phyloP scores from a whole-genome alignment of 2,888 invertebrate genomes.

The Lasioglossum zephyrum region DNA sequence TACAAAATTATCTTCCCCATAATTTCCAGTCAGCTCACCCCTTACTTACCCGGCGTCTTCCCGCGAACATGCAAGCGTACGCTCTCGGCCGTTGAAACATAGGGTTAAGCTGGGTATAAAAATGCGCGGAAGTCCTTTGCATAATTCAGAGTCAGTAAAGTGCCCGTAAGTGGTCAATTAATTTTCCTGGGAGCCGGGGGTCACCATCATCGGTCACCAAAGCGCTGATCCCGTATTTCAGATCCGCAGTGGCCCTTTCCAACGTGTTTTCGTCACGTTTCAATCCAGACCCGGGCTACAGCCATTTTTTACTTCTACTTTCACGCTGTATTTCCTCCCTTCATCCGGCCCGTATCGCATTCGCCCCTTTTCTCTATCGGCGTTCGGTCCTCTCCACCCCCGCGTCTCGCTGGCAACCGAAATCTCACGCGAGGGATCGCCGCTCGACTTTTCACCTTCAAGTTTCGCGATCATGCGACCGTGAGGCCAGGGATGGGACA shows the following conservation, averaged over 20 bases:
- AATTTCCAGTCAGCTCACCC: neutral
- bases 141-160: conserved; percentile 14
- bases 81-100: neutral
- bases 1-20: conserved; percentile 8
- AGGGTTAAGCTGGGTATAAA: neutral
- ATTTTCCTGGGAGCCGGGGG: neutral
- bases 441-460: conserved; percentile 68
- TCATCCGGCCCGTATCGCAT: neutral
- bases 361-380: conserved; percentile 23
- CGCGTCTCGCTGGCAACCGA: conserved; percentile 48
- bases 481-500: neutral
- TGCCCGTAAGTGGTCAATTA: conserved; percentile 11
- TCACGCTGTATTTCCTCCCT: conserved; percentile 1
- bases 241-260: neutral
- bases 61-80: conserved; percentile 1
- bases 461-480: conserved; percentile 37
- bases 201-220: conserved; percentile 16
- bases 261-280: neutral
- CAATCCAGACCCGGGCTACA: neutral
- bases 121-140: conserved; percentile 13
- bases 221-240: neutral
- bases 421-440: conserved; percentile 73
- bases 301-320: neutral
- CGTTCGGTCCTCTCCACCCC: neutral
- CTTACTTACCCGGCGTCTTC: neutral